Percentiles rank a stretch among this genome's conserved stretches.
These are phyloP conservation scores for Danio albolineatus DNA, from an alignment of 2,797 vertebrate genomes.

Conservation along the genomic window DNA sequence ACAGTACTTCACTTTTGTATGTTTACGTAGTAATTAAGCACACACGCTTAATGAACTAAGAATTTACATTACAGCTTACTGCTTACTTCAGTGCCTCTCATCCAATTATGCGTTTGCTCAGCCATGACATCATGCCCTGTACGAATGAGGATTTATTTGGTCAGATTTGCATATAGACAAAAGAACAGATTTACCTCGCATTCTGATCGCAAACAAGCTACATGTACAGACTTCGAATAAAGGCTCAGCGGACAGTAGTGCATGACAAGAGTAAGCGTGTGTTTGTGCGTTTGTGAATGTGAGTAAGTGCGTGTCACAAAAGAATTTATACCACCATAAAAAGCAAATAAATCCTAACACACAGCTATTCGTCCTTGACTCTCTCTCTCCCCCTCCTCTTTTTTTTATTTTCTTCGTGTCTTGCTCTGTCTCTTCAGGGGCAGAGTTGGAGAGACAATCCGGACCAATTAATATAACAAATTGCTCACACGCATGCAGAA, in stretches of 20 bases:
- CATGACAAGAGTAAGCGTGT: constrained; percentile 24
- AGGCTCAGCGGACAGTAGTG: constrained; percentile 6
- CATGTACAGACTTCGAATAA: background rate
- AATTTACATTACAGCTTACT: constrained; percentile 12
- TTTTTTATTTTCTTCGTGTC: background rate
- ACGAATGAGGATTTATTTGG: constrained; percentile 11
- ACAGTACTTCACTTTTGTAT: constrained; percentile 24
- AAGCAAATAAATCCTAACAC: constrained; percentile 38
- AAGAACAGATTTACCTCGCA: background rate
- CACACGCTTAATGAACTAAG: constrained; percentile 21
- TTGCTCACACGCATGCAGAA: constrained; percentile 53
- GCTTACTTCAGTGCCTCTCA: constrained; percentile 35
- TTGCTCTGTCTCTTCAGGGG: constrained; percentile 26
- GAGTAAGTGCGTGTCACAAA: constrained; percentile 30
- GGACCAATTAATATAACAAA: constrained; percentile 56
- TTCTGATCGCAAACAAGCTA: background rate
- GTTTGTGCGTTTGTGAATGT: constrained; percentile 43
- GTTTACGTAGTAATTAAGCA: background rate
- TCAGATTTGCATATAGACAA: constrained; percentile 19
- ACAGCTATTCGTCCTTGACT: constrained; percentile 50
- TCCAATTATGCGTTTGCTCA: constrained; percentile 44
- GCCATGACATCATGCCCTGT: constrained; percentile 22
- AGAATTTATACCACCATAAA: constrained; percentile 46
- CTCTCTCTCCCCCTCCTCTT: background rate
- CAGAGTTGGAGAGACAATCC: constrained; percentile 53